Evolutionary conservation across 2,113 vertebrate genomes (phyloP), one percentile per base, ranked within the genome.

Genomic region (Channa argus): DNA sequence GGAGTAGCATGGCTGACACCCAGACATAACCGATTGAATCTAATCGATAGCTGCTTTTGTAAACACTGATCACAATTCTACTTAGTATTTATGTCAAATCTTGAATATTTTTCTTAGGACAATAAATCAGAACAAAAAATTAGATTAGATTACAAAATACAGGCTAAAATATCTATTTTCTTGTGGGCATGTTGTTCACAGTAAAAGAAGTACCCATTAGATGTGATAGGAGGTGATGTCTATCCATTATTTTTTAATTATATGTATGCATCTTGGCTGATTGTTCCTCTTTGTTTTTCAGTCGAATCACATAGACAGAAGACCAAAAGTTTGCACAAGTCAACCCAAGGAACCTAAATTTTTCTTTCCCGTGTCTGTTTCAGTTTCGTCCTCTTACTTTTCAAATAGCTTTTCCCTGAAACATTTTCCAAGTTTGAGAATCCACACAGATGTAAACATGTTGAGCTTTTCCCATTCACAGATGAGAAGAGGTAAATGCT

Each of bases 381-480:
- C 24, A 24, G 1, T 24, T 24, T 24, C 11, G 84, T 87, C 78
- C 77, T 63, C 56, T 88, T 80, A 80, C 7, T 71, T 67, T 54
- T 63, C 24, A 54, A 65, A 80, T 77, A 51, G 63, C 78, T 34
- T 39, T 79, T 83, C 71, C 54, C 38, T 74, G 66, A 79, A 12
- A 63, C 49, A 66, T 85, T 88, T 75, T 60, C 24, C 63, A 61
- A 56, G 46, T 66, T 54, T 62, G 2, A 69, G 71, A 82, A 69
- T 52, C 54, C 51, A 81, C 55, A 64, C 41, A 69, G 51, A 13
- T 49, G 38, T 78, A 41, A 81, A 79, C 52, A 50, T 6, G 9
- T 73, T 87, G 56, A 88, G 82, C 77, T 60, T 79, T 89, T 47
- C 33, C 75, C 59, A 43, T 87, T 85, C 78, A 83, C 53, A 74